A percentile compares a stretch with the other conserved stretches of the same genome.
Conservation (phyloP, 2,888 invertebrate species). For the Enchytraeus crypticus region DNA sequence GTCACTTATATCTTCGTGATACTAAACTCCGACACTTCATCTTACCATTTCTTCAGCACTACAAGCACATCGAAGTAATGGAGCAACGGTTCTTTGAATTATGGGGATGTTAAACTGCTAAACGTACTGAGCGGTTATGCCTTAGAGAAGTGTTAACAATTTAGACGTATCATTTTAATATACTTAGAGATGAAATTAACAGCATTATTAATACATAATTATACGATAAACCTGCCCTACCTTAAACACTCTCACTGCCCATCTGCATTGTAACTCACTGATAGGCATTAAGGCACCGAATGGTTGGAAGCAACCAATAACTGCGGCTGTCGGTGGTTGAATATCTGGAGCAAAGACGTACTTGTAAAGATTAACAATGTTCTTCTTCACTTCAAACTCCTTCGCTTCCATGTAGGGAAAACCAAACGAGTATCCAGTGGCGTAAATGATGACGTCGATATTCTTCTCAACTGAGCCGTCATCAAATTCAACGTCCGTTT, state of each 20-base stretch:
- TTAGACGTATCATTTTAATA: too few species aligned
- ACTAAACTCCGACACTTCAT: too few species aligned
- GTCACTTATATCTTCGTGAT: too few species aligned
- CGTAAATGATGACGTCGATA: constrained; percentile 44
- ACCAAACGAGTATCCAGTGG: constrained; percentile 47
- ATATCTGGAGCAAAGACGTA: constrained; percentile 47
- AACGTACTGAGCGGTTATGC: too few species aligned
- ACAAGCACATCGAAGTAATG: too few species aligned
- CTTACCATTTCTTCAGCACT: too few species aligned
- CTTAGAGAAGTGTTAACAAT: too few species aligned
- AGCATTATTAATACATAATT: too few species aligned
- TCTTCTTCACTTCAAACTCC: constrained; percentile 34
- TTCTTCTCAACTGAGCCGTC: constrained; percentile 39
- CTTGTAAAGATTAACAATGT: constrained; percentile 45
- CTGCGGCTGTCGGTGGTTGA: constrained; percentile 36
- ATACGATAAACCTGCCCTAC: constrained; percentile 12
- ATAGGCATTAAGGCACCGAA: constrained; percentile 51
- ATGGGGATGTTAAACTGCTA: too few species aligned
- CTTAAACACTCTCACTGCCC: constrained; percentile 47
- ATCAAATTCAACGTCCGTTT: constrained; percentile 38
- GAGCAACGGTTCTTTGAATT: too few species aligned
- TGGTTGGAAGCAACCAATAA: constrained; percentile 50
- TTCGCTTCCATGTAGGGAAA: constrained; percentile 47
- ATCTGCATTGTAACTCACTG: constrained; percentile 50
- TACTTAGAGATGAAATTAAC: too few species aligned